Evolutionary conservation across 2,888 invertebrate genomes (phyloP).

Genomic region (Sarcophaga variegata): DNA sequence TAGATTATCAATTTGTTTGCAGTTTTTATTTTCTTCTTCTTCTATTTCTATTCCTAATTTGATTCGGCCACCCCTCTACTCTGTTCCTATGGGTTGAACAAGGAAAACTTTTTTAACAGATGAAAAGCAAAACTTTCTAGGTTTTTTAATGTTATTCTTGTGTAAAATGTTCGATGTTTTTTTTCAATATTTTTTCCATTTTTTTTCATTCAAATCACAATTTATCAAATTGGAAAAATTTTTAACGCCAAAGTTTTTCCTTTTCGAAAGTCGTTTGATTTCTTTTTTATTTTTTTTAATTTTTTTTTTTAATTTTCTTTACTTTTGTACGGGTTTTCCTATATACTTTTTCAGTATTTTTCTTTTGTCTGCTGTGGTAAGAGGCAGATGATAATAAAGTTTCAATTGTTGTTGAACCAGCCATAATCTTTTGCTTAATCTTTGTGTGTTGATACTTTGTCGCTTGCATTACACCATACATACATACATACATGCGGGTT

Average conservation of each 20-base stretch:
- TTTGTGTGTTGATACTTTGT: slow-evolving; percentile 65
- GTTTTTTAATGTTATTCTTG: slow-evolving; percentile 34
- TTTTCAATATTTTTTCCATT: slow-evolving; percentile 12
- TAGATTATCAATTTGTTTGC: slow-evolving; percentile 50
- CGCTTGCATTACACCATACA: slow-evolving; percentile 5
- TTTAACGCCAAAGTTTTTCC: slow-evolving; percentile 67
- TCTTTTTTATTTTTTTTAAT: not conserved
- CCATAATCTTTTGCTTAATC: slow-evolving; percentile 68
- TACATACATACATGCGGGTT: slow-evolving; percentile 42
- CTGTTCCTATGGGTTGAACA: not conserved
- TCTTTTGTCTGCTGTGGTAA: slow-evolving; percentile 32
- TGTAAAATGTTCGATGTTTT: not conserved
- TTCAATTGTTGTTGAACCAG: slow-evolving; percentile 66
- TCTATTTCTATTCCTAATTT: slow-evolving; percentile 52
- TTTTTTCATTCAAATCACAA: slow-evolving; percentile 60
- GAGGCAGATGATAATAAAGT: slow-evolving; percentile 51
- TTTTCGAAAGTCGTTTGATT: slow-evolving; percentile 28
- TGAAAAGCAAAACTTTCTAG: slow-evolving; percentile 33
- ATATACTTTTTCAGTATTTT: too few species aligned
- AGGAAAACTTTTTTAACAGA: slow-evolving; percentile 37
- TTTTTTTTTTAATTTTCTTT: too few species aligned
- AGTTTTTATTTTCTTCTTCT: slow-evolving; percentile 27
- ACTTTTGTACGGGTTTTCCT: not conserved
- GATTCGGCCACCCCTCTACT: not conserved
- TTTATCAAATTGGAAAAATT: slow-evolving; percentile 69